Base-by-base conservation (phyloP, 2,113 vertebrate genomes). In the Podarcis cretensis region DNA sequence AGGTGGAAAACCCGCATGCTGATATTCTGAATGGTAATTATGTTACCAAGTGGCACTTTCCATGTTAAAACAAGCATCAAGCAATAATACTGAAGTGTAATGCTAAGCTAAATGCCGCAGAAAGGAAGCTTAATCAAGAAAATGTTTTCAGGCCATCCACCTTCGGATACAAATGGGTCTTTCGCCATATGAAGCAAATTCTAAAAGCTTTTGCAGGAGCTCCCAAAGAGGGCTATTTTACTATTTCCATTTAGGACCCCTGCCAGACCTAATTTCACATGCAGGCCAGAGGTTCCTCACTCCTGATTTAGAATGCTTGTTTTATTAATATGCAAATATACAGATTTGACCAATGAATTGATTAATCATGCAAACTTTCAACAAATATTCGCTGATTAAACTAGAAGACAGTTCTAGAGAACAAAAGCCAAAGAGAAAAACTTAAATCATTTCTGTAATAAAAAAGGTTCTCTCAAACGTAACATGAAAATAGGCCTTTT, bases 1-100 rank as follows among this genome's bases (percentile, higher is more conserved):
- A 85, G 86, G 90, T 90, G 80, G 81, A 94, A 94, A 37, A 3
- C 9, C 5, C n/a, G 32, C 8, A 74, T 18, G 54, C 54, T 85
- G 0, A 81, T 92, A 90, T 89, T 92, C 0, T 86, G 68, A 90
- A 88, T 78, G 82, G 82, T 92, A 92, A 94, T 94, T 92, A 90
- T 0, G 3, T 87, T 48, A 86, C 85, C 83, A 80, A 80, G 1
- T 54, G 80, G 80, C 84, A 89, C 89, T 81, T 59, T 78, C 87
- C 89, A 18, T 77, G 88, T 85, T 93, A 82, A 91, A 81, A 83
- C 30, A 90, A 71, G 85, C 85, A 91, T 37, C 77, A 80, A 88
- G 80, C 4, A 84, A 85, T 65, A 85, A 92, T 35, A 76, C 85
- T 89, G 73, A 92, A 94, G 86, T 90, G 40, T 21, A 78, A 68